These are phyloP conservation scores for Drosophila oshimai DNA, from an alignment of 1,140 invertebrate genomes.

Conservation along the genomic window DNA sequence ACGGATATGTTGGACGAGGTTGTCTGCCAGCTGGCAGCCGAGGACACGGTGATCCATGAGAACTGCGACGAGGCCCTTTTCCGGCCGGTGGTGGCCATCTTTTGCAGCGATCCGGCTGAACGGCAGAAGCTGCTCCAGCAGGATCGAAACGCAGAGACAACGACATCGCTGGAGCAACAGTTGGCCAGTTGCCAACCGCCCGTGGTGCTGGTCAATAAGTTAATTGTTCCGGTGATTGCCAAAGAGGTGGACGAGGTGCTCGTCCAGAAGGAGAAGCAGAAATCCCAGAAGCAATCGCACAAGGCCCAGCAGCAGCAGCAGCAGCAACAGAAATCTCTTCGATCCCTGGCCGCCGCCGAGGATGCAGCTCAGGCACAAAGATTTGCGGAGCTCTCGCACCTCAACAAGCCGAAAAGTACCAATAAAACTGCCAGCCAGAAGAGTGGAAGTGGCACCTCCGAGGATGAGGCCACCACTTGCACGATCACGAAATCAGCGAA, in stretches of 20 bases:
- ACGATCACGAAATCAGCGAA: conserved; percentile 22
- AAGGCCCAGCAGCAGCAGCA: conserved; percentile 82
- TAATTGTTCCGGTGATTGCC: conserved; percentile 81
- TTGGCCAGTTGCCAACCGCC: conserved; percentile 56
- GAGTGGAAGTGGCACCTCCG: conserved; percentile 43
- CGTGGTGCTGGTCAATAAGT: conserved; percentile 65
- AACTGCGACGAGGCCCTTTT: conserved; percentile 87
- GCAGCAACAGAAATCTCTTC: conserved; percentile 56
- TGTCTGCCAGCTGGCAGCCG: conserved; percentile 75
- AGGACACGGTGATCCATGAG: conserved; percentile 84
- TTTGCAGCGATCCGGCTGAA: conserved; percentile 65
- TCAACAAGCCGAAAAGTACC: conserved; percentile 57
- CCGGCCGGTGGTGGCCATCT: conserved; percentile 84
- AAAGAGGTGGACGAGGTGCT: conserved; percentile 83
- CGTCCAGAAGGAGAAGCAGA: conserved; percentile 80
- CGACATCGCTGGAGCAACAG: neutral
- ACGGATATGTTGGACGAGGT: conserved; percentile 83
- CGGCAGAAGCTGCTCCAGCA: conserved; percentile 42
- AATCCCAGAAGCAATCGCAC: conserved; percentile 81
- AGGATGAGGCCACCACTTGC: conserved; percentile 30
- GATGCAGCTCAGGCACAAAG: conserved; percentile 51
- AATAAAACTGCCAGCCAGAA: conserved; percentile 31
- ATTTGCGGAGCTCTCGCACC: conserved; percentile 55
- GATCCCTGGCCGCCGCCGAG: conserved; percentile 80
- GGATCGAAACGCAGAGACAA: neutral